Evolutionary conservation across 2,113 vertebrate species (phyloP), one percentile per base, ranked within the genome.

Genomic region (Anthoscopus minutus): DNA sequence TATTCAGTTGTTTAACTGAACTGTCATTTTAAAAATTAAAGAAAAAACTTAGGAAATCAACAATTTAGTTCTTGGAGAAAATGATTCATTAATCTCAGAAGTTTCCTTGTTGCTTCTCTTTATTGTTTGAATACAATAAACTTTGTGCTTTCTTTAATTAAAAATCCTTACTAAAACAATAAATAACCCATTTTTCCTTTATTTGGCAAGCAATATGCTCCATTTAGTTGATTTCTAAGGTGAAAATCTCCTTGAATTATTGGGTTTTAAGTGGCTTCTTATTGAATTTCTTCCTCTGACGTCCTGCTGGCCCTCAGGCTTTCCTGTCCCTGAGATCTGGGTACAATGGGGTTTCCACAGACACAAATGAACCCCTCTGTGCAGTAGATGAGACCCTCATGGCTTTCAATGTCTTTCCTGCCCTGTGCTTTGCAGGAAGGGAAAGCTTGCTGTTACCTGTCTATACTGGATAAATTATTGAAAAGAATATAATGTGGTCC

Each of bases 191-290:
- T 12, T 67, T 86, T 93, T 61, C 19, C 13, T 40, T 44, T 74
- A 57, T 90, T 86, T 90, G 69, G 60, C 37, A 88, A 95, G 51
- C 3, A 83, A 33, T 78, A 60, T 69, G 3, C 33, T 90, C 11
- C 13, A 61, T 83, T 81, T 81, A 54, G 40, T 78, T 95, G 82
- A 93, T 83, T 94, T 95, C n/a, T 66, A 79, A 71, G 37, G 53
- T 90, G 90, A 92, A 95, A 88, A 86, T 81, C 13, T n/a, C 65
- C 61, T 86, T 92, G 72, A 94, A 81, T 90, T 90, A 92, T 54
- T 79, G 53, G 4, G 1, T 48, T 94, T 93, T 95, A 94, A 86
- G 47, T 70, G 30, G 31, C 20, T 71, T 15, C 37, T 78, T 78
- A 81, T 81, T 74, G 35, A 82, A 74, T 83, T 93, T 94, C n/a